Conservation (phyloP, 1,140 invertebrate species). For the Hypothenemus hampei region DNA sequence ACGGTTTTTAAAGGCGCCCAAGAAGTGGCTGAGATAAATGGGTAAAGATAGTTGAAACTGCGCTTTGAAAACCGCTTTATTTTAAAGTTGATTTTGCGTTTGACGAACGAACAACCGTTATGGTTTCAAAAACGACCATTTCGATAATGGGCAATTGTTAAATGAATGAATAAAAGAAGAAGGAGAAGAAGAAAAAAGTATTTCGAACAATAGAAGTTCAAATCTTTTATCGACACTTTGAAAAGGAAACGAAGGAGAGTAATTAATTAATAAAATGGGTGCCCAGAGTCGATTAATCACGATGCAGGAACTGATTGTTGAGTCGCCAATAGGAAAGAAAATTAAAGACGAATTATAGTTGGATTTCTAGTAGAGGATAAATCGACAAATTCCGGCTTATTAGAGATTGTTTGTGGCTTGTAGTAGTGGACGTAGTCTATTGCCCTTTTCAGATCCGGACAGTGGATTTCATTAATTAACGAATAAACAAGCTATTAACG, state of each 20-base stretch:
- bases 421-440: background rate
- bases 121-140: no score
- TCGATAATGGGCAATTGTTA: no score
- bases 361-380: background rate
- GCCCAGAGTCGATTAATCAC: slow-evolving; percentile 1
- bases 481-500: slow-evolving; percentile 9
- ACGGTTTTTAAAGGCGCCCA: no score
- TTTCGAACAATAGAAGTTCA: slow-evolving; percentile 3
- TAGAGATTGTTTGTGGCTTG: slow-evolving; percentile 3
- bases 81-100: no score
- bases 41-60: no score
- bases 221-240: background rate
- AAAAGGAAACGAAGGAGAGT: slow-evolving; percentile 2
- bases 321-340: background rate
- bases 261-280: slow-evolving; percentile 13
- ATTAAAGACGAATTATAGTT: slow-evolving; percentile 5
- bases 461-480: slow-evolving; percentile 10
- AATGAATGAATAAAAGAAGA: no score
- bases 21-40: no score
- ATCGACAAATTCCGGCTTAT: slow-evolving; percentile 10
- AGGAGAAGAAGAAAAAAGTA: no score
- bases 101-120: no score
- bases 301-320: slow-evolving; percentile 4
- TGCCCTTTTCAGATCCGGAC: background rate
- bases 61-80: no score